Evolutionary conservation across 2,797 vertebrate species (phyloP), one percentile per base, ranked within the genome.

Genomic region (Jordanella pulchra): DNA sequence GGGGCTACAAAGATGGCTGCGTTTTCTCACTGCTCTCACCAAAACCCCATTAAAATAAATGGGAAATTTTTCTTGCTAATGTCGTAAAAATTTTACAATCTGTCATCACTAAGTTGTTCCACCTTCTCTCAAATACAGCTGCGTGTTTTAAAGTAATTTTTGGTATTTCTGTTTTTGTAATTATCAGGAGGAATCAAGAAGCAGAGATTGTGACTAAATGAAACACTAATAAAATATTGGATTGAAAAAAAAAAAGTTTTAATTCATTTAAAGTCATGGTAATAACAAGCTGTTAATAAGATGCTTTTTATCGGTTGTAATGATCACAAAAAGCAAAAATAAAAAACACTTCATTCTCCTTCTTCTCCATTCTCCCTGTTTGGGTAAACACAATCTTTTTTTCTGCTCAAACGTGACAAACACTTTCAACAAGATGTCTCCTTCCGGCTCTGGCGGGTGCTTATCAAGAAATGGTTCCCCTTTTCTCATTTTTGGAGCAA

Each of bases 341-440:
- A n/a, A 39, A 42, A 18, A 4, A 5, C 53, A 56, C 30, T 25
- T 14, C 51, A 45, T 11, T 30, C 10, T 1, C 32, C 63, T 63
- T 61, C 50, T 17, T 61, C n/a, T 47, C 45, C 23, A 18, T 10
- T 2, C 35, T 51, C 64, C 67, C 54, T 21, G 61, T 48, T 27
- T 79, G 76, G 74, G 72, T 77, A 84, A 86, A 82, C 83, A 84
- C 13, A 55, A 75, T 15, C 28, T 53, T 61, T 39, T 5, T 66
- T 77, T 67, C 71, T 76, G 69, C 80, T 80, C 58, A 70, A 35
- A 73, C 65, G 21, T 25, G 79, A 88, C 79, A 77, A 81, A 87
- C 67, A 78, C 81, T 65, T 85, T 83, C 64, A 79, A 85, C 63
- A 65, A 76, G 84, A 78, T 32, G 56, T 78, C 77, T 79, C 81